Base-by-base conservation (phyloP, 2,113 vertebrate genomes). In the Egretta garzetta region DNA sequence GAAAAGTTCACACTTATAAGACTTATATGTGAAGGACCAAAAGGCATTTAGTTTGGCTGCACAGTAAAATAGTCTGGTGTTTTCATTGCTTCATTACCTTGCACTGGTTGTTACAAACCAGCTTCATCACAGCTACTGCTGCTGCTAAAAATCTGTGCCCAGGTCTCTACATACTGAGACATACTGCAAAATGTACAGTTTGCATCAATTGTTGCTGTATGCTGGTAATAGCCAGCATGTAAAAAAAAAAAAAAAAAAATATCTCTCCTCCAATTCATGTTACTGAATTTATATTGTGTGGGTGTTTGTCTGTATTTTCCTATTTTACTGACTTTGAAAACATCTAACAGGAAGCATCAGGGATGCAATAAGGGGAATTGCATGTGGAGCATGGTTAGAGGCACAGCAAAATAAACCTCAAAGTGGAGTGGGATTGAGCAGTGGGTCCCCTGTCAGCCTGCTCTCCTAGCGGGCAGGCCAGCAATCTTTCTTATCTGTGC, bases 1-100 rank as follows among this genome's bases (percentile, higher is more conserved):
- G 93, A 94, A 49, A 89, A 88, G 85, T 88, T 95, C 86, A 41
- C 39, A 18, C 27, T 87, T 76, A 4, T 4, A 60, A 91, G 75
- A 71, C 22, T 91, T 75, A 56, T 33, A 73, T 60, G 52, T 33
- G 37, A 84, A 86, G 80, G 39, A 77, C 47, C 35, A 88, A 64
- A 83, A 85, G 89, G 55, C 19, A 49, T 80, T 75, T 67, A 56
- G 45, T 71, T 81, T 83, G 26, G 52, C 74, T 71, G 55, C 63
- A 6, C 8, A n/a, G 26, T 33, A 11, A 55, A 66, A 64, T 12
- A 66, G 49, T 49, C 95, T 15, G 18, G 55, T 56, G 58, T 67
- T 64, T 58, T 60, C 19, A 32, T 71, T 77, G 28, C 58, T 82
- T 70, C 53, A 24, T 86, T 95, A 23, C 58, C n/a, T 91, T 47